A percentile compares a stretch with the other conserved stretches of the same genome.
These are phyloP conservation scores for Deilephila elpenor DNA, from an alignment of 2,888 invertebrate species.

Conservation along the genomic window DNA sequence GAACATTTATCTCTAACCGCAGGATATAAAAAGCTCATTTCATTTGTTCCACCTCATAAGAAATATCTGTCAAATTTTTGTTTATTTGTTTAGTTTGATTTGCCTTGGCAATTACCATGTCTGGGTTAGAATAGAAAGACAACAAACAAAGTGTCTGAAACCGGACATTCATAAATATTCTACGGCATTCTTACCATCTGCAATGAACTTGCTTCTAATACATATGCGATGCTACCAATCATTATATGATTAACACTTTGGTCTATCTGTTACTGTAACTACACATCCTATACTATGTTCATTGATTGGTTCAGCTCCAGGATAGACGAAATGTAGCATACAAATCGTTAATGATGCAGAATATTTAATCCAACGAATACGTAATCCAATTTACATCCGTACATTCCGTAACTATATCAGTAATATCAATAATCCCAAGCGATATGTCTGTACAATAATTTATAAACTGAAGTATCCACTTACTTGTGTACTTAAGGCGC, in stretches of 20 bases:
- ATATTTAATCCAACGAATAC: neutral
- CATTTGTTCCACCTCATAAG: neutral
- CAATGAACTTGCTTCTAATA: too few relatives aligned
- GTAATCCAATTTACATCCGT: neutral
- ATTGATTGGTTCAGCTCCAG: too few relatives aligned
- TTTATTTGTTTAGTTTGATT: neutral
- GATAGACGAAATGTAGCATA: neutral
- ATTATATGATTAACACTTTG: too few relatives aligned
- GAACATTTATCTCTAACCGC: neutral
- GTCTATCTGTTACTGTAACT: too few relatives aligned
- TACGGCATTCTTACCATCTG: too few relatives aligned
- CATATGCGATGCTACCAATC: too few relatives aligned
- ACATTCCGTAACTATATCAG: neutral
- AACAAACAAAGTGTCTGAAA: neutral
- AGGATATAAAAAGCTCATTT: slow-evolving; percentile 11
- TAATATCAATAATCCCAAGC: neutral
- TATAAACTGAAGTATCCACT: slow-evolving; percentile 20
- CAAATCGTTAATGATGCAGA: neutral
- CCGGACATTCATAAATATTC: too few relatives aligned
- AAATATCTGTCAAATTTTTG: neutral
- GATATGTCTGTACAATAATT: slow-evolving; percentile 22
- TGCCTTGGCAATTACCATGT: neutral
- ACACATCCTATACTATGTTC: too few relatives aligned
- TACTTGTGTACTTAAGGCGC: slow-evolving; percentile 11
- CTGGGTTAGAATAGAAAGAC: neutral